phyloP scores from a whole-genome alignment of 2,113 vertebrate genomes.

The Corythoichthys haematopterus region DNA sequence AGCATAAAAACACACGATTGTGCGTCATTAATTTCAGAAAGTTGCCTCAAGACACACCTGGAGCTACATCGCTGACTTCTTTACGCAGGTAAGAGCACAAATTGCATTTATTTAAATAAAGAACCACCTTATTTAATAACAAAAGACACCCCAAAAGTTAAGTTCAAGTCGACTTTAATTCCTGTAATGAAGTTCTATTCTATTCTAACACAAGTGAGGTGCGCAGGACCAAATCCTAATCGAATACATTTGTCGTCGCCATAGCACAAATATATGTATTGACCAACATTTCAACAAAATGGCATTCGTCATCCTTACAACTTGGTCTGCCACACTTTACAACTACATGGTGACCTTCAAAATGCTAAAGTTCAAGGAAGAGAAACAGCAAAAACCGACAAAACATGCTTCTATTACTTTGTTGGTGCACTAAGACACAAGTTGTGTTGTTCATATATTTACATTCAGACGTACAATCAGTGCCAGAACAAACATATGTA shows the following conservation, averaged over 20 bases:
- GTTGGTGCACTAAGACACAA: conserved; percentile 58
- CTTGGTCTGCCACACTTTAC: conserved; percentile 47
- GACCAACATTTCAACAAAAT: conserved; percentile 40
- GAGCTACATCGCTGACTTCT: no score
- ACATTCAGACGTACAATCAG: conserved; percentile 69
- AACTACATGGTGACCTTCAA: conserved; percentile 53
- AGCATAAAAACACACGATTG: no score
- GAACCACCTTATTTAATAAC: neutral
- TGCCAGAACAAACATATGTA: conserved; percentile 47
- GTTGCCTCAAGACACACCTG: no score
- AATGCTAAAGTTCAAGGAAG: conserved; percentile 50
- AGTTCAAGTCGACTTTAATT: conserved; percentile 6
- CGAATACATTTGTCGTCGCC: neutral
- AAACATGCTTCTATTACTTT: conserved; percentile 66
- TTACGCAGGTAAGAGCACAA: neutral
- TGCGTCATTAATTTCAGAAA: no score
- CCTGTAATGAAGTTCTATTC: neutral
- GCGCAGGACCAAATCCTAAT: neutral
- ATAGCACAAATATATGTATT: neutral
- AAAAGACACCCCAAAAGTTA: neutral
- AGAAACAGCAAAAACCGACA: conserved; percentile 57
- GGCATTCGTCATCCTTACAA: conserved; percentile 50
- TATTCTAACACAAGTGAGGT: conserved; percentile 2
- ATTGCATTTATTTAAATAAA: neutral
- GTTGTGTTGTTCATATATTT: conserved; percentile 72